These are phyloP conservation scores for Coryphaenoides rupestris DNA, from an alignment of 2,113 vertebrate genomes.

Conservation along the genomic window DNA sequence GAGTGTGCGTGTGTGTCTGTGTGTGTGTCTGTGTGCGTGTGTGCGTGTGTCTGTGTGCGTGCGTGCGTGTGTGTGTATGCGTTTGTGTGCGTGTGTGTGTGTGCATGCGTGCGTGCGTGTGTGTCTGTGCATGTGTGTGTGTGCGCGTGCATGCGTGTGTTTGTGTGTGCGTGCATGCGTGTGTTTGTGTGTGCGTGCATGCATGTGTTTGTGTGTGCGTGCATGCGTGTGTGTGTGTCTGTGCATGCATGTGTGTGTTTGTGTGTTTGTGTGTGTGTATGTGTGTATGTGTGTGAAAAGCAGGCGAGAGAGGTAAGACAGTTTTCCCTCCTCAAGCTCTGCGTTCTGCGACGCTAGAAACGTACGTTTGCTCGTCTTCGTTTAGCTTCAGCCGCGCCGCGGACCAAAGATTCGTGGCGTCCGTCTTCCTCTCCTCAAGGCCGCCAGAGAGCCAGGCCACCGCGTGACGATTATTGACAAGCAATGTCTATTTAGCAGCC, in stretches of 20 bases:
- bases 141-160: too few species aligned
- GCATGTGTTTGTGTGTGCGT: too few species aligned
- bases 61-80: too few species aligned
- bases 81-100: too few species aligned
- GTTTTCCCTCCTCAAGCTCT: conserved; percentile 8
- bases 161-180: too few species aligned
- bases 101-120: too few species aligned
- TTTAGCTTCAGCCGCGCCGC: conserved; percentile 43
- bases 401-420: conserved; percentile 57
- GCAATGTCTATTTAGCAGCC: conserved; percentile 62
- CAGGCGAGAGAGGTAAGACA: conserved; percentile 28
- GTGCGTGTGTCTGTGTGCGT: background rate
- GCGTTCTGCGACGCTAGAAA: conserved; percentile 29
- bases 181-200: too few species aligned
- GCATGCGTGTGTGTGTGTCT: too few species aligned
- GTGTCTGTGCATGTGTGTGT: too few species aligned
- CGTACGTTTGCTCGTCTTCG: conserved; percentile 29
- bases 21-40: background rate
- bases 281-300: too few species aligned
- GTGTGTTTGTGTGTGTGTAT: too few species aligned
- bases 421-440: conserved; percentile 61
- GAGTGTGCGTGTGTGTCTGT: background rate
- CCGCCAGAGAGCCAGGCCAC: conserved; percentile 44
- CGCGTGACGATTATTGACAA: conserved; percentile 56
- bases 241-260: too few species aligned